Conservation (phyloP, 2,797 vertebrate species). For the Dicrostonyx torquatus region DNA sequence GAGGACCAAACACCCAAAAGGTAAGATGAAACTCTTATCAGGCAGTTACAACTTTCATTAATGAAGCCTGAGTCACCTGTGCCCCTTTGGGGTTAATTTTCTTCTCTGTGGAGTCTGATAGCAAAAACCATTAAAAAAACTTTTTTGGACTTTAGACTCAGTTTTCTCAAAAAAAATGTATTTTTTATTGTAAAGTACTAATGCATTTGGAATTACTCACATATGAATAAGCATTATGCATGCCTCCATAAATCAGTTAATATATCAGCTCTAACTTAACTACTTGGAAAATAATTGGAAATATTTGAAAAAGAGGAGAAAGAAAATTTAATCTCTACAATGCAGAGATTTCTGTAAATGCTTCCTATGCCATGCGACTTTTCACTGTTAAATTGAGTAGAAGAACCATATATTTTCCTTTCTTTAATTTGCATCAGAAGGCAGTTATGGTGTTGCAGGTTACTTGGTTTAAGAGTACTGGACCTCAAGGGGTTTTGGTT, state of each 20-base stretch:
- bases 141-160: neutral
- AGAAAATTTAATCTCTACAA: slow-evolving; percentile 73
- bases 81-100: neutral
- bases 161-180: slow-evolving; percentile 63
- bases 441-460: neutral
- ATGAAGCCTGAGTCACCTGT: neutral
- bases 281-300: slow-evolving; percentile 76
- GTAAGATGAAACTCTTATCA: neutral
- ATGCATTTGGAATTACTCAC: slow-evolving; percentile 78
- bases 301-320: slow-evolving; percentile 75
- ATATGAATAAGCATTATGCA: slow-evolving; percentile 72
- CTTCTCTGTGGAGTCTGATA: slow-evolving; percentile 13
- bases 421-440: neutral
- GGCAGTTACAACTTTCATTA: slow-evolving; percentile 6
- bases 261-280: slow-evolving; percentile 72
- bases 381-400: slow-evolving; percentile 13
- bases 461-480: neutral
- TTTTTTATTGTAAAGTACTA: slow-evolving; percentile 30
- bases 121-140: neutral
- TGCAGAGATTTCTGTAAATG: slow-evolving; percentile 67
- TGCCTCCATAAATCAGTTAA: slow-evolving; percentile 81
- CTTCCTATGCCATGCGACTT: slow-evolving; percentile 55
- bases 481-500: neutral
- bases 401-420: neutral
- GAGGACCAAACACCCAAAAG: neutral